These are phyloP conservation scores for Lanius collurio DNA, from an alignment of 2,113 vertebrate genomes.

Conservation along the genomic window DNA sequence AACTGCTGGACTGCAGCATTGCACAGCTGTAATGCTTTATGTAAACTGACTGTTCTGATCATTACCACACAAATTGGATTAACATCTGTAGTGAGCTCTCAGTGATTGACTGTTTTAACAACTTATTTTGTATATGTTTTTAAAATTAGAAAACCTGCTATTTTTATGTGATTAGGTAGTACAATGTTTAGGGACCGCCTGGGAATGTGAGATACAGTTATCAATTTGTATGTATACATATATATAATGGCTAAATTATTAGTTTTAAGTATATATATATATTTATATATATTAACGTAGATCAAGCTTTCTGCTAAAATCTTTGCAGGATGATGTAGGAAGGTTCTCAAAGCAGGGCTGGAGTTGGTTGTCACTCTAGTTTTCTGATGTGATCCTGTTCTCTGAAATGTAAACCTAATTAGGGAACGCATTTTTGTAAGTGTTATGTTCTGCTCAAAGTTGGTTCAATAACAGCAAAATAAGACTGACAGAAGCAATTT, in stretches of 20 bases:
- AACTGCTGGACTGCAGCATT: not conserved
- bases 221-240: not conserved
- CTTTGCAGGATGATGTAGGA: not conserved
- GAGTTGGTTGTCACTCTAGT: not conserved
- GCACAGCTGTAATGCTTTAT: not conserved
- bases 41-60: slow-evolving; percentile 29
- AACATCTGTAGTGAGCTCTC: not conserved
- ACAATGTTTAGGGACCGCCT: not conserved
- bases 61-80: slow-evolving; percentile 46
- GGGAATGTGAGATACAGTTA: not conserved
- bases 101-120: slow-evolving; percentile 9
- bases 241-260: not conserved
- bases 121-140: not conserved
- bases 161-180: not conserved
- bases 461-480: not conserved
- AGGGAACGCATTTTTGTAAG: not conserved
- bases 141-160: not conserved
- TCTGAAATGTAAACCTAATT: not conserved
- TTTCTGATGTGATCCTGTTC: not conserved
- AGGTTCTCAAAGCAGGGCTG: not conserved
- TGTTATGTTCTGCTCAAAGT: not conserved
- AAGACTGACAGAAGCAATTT: not conserved
- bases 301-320: not conserved
- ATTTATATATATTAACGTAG: not conserved
- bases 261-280: not conserved